Conservation (phyloP, 37 sponge, comb jelly and placozoan genomes). For the Theonella swinhoei region DNA sequence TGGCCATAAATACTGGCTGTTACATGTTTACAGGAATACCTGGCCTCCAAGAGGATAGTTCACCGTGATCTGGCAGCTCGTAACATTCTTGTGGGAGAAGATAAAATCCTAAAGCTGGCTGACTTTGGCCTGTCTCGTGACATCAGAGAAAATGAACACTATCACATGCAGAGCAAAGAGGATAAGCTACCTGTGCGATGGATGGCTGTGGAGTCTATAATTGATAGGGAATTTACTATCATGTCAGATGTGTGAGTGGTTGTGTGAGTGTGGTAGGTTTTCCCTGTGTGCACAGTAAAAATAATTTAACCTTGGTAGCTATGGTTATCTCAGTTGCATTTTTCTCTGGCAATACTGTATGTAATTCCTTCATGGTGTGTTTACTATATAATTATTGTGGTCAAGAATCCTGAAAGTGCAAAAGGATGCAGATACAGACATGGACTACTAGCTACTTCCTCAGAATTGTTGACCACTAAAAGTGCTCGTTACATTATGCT, state of each 20-base stretch:
- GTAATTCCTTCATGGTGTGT: no score
- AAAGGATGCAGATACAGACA: no score
- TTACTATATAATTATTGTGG: no score
- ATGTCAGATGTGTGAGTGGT: slow-evolving; percentile 2
- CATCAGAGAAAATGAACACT: background rate
- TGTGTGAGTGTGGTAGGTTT: no score
- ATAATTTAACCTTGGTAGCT: no score
- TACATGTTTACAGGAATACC: background rate
- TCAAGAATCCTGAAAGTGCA: no score
- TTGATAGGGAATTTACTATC: background rate
- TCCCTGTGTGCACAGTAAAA: no score
- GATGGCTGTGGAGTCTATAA: slow-evolving; percentile 5
- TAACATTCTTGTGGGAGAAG: background rate
- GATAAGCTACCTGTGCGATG: background rate
- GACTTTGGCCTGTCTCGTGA: slow-evolving; percentile 17
- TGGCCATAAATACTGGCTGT: background rate
- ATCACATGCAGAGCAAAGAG: background rate
- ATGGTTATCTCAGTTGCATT: no score
- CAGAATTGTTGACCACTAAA: no score
- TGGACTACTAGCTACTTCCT: no score
- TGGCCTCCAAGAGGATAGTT: background rate
- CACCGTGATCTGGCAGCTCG: slow-evolving; percentile 4
- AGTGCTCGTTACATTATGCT: no score
- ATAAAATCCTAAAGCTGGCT: background rate
- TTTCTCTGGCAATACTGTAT: no score